Evolutionary conservation across 2,113 vertebrate species (phyloP), one percentile per base, ranked within the genome.

Genomic region (Lasiurus cinereus): DNA sequence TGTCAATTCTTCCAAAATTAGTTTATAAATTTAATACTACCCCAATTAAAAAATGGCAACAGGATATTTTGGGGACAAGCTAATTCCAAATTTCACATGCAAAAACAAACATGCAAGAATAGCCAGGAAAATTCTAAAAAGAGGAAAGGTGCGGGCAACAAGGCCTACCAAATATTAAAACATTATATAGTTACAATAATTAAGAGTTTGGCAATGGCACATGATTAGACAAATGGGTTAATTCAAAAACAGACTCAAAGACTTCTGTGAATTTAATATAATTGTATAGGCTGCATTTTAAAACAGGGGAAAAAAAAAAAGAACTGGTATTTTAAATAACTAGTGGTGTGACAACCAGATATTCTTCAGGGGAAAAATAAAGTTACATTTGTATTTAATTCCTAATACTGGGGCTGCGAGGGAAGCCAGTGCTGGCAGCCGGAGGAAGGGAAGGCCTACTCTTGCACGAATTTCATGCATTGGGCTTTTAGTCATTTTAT

Each of bases 31-130:
- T 90, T 94, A 97, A 77, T 54, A 87, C 39, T 64, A 94, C 31
- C 56, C 48, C 66, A 83, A 62, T 59, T 52, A 70, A 88, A 86
- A 85, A 88, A 85, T 93, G n/a, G 18, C 36, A 96, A 83, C 19
- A 85, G 67, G 43, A 56, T 62, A 91, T 82, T 94, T 77, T 46
- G 39, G 50, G 66, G 46, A 95, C 76, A 94, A 91, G 29, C 59
- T 77, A 62, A 87, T 83, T 70, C 16, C 90, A 84, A 83, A 90
- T 92, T 83, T 92, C 56, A 76, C 62, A 80, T 43, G 39, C 50
- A 77, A 97, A 92, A 94, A 95, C 12, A 93, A 93, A 93, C 48
- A 91, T 77, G 19, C 4, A 84, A 91, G 27, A 91, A 92, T 50
- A 85, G 13, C 10, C 66, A 77, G 43, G 10, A 84, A 85, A 91